Evolutionary conservation across 2,888 invertebrate genomes (phyloP), one percentile per base, ranked within the genome.

Genomic region (Plagiodera versicolora): DNA sequence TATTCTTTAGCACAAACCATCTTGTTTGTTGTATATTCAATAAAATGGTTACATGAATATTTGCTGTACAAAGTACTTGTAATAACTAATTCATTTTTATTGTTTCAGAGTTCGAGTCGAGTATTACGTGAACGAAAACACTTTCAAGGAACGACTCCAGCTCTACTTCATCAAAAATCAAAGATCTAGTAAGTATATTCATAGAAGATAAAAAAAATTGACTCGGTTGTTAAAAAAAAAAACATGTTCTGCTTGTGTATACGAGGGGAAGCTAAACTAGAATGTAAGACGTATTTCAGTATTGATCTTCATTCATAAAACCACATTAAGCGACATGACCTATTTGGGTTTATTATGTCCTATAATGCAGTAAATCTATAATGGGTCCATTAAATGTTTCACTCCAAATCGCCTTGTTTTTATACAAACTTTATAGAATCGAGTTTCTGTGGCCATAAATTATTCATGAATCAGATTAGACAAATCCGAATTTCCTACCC

Each of bases 161-260:
- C 87, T 98, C 74, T 98, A 98, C 86, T 98, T 98, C 86, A 94
- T 98, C 84, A 98, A 98, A 84, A 98, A 98, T 84, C 97, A 98
- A 86, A 90, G 95, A 85, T 97, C 97, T 82, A 98, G 98, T 98
- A 84, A 95, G 96, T 93, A 83, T 60, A 56, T 46, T 17, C 32
- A n/a, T n/a, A n/a, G n/a, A n/a, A n/a, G n/a, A n/a, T n/a, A n/a
- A n/a, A n/a, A n/a, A n/a, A n/a, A n/a, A n/a, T n/a, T n/a, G n/a
- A n/a, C n/a, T n/a, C n/a, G n/a, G n/a, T n/a, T n/a, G n/a, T n/a
- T n/a, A n/a, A n/a, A n/a, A n/a, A n/a, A n/a, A n/a, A n/a, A n/a
- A n/a, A n/a, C n/a, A n/a, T n/a, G n/a, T n/a, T n/a, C n/a, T 9
- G n/a, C n/a, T 16, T 39, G 35, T 8, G 4, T 6, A 14, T 24